A percentile compares a stretch with the other conserved stretches of the same genome.
Conservation (phyloP, 2,113 vertebrate species). For the Brevimyrus niger region DNA sequence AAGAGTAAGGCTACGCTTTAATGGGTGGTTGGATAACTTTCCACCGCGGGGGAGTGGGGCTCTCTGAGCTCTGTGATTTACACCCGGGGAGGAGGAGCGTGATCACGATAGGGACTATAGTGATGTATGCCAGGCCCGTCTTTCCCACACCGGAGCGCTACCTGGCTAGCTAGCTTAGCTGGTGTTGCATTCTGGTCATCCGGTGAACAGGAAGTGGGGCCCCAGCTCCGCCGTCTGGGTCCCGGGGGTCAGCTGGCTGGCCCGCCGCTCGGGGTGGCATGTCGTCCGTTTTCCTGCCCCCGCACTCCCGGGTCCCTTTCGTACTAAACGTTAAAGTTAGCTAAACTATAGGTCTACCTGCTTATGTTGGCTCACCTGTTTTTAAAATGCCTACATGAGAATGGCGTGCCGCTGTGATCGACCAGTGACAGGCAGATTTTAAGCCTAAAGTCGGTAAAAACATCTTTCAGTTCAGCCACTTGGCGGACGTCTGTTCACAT, state of each 20-base stretch:
- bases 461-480: neutral
- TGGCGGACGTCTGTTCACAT: neutral
- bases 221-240: neutral
- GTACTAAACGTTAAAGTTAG: neutral
- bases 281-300: neutral
- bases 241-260: neutral
- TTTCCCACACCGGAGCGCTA: neutral
- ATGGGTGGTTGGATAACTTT: neutral
- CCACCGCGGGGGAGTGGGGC: neutral
- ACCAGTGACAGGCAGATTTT: neutral
- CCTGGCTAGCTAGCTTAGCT: neutral
- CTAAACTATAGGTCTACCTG: neutral
- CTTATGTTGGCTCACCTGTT: neutral
- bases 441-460: neutral
- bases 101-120: neutral
- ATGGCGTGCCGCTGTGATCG: neutral
- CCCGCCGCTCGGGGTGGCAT: neutral
- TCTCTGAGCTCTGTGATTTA: neutral
- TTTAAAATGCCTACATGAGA: neutral
- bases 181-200: neutral
- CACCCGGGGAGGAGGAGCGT: neutral
- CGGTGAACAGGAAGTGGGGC: neutral
- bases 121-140: neutral
- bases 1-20: constrained; percentile 34
- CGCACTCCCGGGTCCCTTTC: neutral